phyloP scores from a whole-genome alignment of 2,113 vertebrate genomes.

The Aptenodytes patagonicus region DNA sequence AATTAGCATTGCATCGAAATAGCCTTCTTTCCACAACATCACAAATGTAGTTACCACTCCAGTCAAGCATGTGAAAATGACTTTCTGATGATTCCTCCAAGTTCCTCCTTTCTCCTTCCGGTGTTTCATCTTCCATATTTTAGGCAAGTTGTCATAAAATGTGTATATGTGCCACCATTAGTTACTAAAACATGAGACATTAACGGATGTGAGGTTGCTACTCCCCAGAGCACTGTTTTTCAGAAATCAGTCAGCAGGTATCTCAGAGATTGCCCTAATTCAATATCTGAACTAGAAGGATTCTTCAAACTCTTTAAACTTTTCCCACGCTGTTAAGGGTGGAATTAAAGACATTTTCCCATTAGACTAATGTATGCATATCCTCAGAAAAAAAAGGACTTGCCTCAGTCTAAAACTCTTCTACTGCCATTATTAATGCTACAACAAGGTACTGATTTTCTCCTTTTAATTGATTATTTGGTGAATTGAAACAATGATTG shows the following conservation, averaged over 20 bases:
- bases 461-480: not conserved
- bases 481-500: not conserved
- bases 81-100: not conserved
- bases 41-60: not conserved
- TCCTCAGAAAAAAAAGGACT: not conserved
- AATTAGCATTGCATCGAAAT: not conserved
- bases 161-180: not conserved
- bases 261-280: not conserved
- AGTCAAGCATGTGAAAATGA: not conserved
- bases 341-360: not conserved
- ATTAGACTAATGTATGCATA: not conserved
- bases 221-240: not conserved
- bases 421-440: not conserved
- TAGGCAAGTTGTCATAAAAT: not conserved
- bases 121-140: not conserved
- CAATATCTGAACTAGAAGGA: not conserved
- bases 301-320: not conserved
- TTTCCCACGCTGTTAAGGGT: not conserved
- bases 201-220: not conserved
- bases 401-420: not conserved
- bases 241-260: not conserved
- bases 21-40: not conserved
- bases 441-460: not conserved
- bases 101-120: not conserved
- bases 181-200: not conserved